Percentiles rank a stretch among this genome's conserved stretches.
These are phyloP conservation scores for Ciconia nigra DNA, from an alignment of 2,797 vertebrate species.

Conservation along the genomic window DNA sequence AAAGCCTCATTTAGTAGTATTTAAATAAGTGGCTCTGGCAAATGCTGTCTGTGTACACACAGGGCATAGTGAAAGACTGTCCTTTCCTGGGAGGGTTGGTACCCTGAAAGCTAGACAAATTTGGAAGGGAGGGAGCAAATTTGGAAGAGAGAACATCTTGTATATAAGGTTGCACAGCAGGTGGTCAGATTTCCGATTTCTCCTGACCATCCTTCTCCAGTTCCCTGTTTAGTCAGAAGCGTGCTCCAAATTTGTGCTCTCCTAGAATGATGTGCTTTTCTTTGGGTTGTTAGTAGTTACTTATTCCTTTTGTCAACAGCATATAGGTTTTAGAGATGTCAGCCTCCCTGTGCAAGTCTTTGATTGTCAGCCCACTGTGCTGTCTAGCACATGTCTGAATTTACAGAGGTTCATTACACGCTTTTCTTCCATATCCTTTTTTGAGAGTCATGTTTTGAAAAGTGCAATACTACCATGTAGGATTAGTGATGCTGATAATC, in stretches of 20 bases:
- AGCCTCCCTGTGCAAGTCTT: neutral
- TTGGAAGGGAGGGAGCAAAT: neutral
- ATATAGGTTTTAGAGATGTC: neutral
- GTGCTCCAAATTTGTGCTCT: neutral
- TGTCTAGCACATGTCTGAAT: neutral
- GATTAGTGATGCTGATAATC: neutral
- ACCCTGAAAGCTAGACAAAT: neutral
- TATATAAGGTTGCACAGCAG: neutral
- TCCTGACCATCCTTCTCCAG: neutral
- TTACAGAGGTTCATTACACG: neutral
- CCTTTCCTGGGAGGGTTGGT: neutral
- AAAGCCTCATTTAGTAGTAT: neutral
- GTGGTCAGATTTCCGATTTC: neutral
- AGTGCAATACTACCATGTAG: neutral
- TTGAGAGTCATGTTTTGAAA: neutral
- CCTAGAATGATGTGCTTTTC: neutral
- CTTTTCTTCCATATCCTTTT: neutral
- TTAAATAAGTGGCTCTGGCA: neutral
- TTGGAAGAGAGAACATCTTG: neutral
- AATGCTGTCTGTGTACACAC: fast-evolving
- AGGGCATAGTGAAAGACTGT: neutral
- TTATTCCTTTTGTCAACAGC: neutral
- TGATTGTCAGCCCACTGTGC: neutral
- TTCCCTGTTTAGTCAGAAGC: neutral
- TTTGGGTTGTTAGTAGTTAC: neutral